Conservation (phyloP, 2,797 vertebrate species). For the Salarias fasciatus region DNA sequence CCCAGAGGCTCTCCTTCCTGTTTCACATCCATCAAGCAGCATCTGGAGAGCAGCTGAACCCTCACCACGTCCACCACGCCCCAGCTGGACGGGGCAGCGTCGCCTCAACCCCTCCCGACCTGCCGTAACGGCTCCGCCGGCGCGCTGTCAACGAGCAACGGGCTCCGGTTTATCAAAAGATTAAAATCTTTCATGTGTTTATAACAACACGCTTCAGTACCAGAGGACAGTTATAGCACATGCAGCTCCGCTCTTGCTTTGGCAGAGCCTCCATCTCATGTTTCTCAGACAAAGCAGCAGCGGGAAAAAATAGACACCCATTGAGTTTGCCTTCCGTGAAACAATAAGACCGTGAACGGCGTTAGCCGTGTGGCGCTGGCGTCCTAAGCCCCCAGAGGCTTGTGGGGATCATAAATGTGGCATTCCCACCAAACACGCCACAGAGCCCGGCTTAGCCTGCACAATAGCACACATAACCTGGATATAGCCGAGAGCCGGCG, state of each 20-base stretch:
- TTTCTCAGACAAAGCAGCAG: constrained; percentile 13
- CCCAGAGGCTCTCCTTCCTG: no score
- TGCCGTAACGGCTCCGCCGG: no score
- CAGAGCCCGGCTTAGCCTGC: constrained; percentile 59
- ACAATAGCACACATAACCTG: constrained; percentile 48
- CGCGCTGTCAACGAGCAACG: no score
- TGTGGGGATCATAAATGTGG: constrained; percentile 33
- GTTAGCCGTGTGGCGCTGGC: not conserved
- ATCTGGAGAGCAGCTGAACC: no score
- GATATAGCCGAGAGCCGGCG: constrained; percentile 50
- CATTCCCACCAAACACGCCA: constrained; percentile 48
- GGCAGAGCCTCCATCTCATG: constrained; percentile 25
- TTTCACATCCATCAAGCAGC: no score
- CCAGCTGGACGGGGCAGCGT: no score
- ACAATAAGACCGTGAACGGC: constrained; percentile 22
- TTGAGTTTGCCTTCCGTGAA: constrained; percentile 40
- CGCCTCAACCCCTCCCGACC: no score
- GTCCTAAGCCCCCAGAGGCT: constrained; percentile 35
- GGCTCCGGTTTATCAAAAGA: no score
- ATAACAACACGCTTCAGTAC: no score
- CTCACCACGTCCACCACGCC: no score
- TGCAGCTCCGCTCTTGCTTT: not conserved
- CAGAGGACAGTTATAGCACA: no score
- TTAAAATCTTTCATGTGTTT: no score
- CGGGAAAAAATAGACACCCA: constrained; percentile 46